Evolutionary conservation across 2,797 vertebrate genomes (phyloP).

Genomic region (Oreochromis mossambicus): DNA sequence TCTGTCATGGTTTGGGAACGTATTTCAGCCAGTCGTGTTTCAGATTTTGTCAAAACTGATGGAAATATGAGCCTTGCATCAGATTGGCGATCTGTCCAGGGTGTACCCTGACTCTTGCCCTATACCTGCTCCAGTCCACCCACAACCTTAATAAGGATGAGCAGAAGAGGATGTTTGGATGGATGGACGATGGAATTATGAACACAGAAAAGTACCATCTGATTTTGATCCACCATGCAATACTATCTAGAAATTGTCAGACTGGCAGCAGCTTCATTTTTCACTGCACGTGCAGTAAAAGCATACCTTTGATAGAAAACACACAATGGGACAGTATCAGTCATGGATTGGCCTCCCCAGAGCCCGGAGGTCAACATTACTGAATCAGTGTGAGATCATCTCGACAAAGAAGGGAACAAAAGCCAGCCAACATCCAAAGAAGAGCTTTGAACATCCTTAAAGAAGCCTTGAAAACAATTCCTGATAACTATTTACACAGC

Average conservation of each 20-base stretch:
- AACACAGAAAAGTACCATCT: background rate
- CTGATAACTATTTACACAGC: background rate
- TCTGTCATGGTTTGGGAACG: background rate
- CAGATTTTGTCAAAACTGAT: background rate
- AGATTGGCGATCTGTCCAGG: background rate
- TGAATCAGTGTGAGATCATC: background rate
- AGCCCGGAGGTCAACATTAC: background rate
- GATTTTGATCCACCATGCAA: background rate
- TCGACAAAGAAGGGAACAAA: background rate
- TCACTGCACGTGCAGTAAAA: background rate
- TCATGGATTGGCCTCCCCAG: background rate
- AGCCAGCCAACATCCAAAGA: background rate
- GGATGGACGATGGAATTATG: background rate
- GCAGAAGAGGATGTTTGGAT: background rate
- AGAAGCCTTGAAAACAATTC: background rate
- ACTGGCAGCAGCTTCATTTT: background rate
- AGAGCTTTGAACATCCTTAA: background rate
- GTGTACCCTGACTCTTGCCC: background rate
- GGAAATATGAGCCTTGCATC: background rate
- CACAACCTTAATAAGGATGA: background rate
- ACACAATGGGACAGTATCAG: background rate
- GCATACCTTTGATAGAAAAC: background rate
- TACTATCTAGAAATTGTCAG: background rate
- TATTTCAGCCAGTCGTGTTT: background rate
- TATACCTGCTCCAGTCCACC: background rate